Conservation (phyloP, 2,888 invertebrate species). For the Dioctria linearis region DNA sequence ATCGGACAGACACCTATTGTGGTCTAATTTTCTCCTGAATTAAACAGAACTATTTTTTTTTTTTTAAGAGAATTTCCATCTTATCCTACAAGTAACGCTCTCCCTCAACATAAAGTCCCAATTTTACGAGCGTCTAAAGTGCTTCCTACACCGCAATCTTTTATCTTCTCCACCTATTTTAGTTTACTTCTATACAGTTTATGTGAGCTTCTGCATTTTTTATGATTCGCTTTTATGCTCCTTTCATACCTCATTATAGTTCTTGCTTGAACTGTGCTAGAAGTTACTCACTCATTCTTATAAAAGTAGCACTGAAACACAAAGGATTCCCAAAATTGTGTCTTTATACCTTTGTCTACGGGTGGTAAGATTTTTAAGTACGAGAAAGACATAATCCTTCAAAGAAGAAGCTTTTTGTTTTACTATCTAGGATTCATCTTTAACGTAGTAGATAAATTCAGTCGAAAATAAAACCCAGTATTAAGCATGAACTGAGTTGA, state of each 20-base stretch:
- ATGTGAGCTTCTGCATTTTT: conserved; percentile 35
- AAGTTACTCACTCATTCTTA: conserved; percentile 29
- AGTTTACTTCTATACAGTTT: not conserved
- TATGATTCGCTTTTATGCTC: conserved; percentile 36
- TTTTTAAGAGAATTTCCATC: conserved; percentile 33
- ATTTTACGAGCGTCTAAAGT: conserved; percentile 48
- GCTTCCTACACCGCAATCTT: conserved; percentile 43
- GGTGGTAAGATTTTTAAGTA: not conserved
- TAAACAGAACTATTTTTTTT: conserved; percentile 37
- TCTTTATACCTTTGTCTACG: not conserved
- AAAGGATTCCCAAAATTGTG: conserved; percentile 19
- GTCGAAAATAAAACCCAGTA: no score
- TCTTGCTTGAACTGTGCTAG: conserved; percentile 9
- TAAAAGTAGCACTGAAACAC: conserved; percentile 22
- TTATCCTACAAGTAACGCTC: conserved; percentile 41
- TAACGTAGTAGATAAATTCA: no score
- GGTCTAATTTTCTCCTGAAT: conserved; percentile 36
- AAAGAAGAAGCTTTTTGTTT: not conserved
- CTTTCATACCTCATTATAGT: conserved; percentile 46
- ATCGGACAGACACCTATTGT: not conserved
- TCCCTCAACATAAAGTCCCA: conserved; percentile 32
- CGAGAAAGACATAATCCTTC: not conserved
- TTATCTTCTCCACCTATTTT: conserved; percentile 41
- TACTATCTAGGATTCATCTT: no score
- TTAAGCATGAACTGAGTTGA: no score